A percentile compares a stretch with the other conserved stretches of the same genome.
Conservation (phyloP, 2,113 vertebrate genomes). For the Bufo bufo region DNA sequence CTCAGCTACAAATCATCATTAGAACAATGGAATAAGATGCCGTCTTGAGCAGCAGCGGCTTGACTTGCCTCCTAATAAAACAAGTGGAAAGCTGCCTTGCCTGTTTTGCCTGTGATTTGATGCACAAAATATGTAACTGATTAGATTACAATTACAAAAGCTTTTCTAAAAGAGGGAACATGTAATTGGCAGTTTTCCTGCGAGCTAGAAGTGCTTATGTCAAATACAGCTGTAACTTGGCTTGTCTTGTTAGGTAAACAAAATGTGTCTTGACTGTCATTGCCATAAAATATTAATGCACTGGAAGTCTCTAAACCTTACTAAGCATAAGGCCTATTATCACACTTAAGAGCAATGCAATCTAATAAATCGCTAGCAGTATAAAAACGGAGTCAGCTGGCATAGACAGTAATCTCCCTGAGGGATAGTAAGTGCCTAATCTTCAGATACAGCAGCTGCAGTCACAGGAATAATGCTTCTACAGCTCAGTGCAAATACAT, state of each 20-base stretch:
- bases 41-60: conserved; percentile 14
- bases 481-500: conserved; percentile 72
- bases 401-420: conserved; percentile 78
- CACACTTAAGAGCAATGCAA: conserved; percentile 84
- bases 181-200: conserved; percentile 66
- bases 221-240: conserved; percentile 68
- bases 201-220: conserved; percentile 72
- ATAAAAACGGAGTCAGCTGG: conserved; percentile 83
- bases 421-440: conserved; percentile 79
- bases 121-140: conserved; percentile 65
- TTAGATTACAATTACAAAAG: conserved; percentile 68
- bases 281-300: conserved; percentile 85
- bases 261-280: conserved; percentile 82
- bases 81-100: conserved; percentile 27
- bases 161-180: conserved; percentile 65
- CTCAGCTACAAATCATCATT: conserved; percentile 57
- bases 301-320: conserved; percentile 84
- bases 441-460: conserved; percentile 78
- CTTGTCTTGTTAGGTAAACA: conserved; percentile 85
- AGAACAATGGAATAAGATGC: conserved; percentile 51
- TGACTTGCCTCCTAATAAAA: conserved; percentile 46
- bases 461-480: conserved; percentile 76
- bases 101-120: conserved; percentile 61
- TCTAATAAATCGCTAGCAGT: conserved; percentile 81
- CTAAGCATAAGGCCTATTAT: conserved; percentile 85